Evolutionary conservation across 2,797 vertebrate species (phyloP).

Genomic region (Manis javanica): DNA sequence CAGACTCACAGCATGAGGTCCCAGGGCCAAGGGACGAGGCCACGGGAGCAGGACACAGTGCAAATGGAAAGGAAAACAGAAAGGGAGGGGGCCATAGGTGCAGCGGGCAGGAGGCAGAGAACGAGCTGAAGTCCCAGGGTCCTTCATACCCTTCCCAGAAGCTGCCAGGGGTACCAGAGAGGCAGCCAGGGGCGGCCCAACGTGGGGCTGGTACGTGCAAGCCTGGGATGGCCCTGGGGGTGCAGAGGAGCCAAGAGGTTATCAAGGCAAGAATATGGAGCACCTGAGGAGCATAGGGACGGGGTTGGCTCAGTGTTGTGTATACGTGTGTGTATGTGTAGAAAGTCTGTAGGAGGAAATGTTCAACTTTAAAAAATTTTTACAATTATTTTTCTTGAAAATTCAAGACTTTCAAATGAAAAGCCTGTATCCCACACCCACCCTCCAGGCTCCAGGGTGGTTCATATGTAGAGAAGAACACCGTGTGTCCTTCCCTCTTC

Average conservation of each 20-base stretch:
- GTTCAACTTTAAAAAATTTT: neutral
- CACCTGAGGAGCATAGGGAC: neutral
- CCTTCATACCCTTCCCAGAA: neutral
- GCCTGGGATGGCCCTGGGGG: neutral
- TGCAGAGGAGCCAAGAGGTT: neutral
- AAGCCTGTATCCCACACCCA: neutral
- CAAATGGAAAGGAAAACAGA: neutral
- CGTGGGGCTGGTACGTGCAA: no score
- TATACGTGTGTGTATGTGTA: neutral
- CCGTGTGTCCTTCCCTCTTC: neutral
- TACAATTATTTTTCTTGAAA: neutral
- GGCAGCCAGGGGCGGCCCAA: neutral
- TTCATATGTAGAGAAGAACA: rapidly evolving
- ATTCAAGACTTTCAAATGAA: neutral
- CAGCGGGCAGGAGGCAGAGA: neutral
- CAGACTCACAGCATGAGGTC: neutral
- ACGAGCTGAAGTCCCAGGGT: no score
- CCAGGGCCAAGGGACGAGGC: neutral
- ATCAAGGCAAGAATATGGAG: no score
- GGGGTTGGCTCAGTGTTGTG: neutral
- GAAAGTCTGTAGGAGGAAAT: neutral
- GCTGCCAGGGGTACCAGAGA: neutral
- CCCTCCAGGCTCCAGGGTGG: neutral
- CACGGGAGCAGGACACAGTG: neutral
- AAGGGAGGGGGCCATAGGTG: neutral